A percentile compares a stretch with the other conserved stretches of the same genome.
These are phyloP conservation scores for Cebidichthys violaceus DNA, from an alignment of 2,113 vertebrate genomes.

Conservation along the genomic window DNA sequence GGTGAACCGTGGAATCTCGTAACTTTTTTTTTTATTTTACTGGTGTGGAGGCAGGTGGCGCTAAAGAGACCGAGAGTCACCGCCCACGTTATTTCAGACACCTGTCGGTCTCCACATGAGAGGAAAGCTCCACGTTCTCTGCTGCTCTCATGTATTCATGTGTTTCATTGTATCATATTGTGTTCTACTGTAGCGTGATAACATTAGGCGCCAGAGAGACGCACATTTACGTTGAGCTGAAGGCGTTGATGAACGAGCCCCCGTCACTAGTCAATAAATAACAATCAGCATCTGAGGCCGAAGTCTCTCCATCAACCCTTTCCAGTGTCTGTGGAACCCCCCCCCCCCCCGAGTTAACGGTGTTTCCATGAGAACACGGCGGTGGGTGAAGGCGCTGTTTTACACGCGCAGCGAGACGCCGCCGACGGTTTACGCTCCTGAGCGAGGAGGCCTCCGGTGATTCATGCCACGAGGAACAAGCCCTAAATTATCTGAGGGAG, in stretches of 20 bases:
- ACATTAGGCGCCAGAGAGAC: too few relatives aligned
- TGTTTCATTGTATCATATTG: too few relatives aligned
- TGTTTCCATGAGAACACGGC: constrained; percentile 59
- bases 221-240: too few relatives aligned
- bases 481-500: constrained; percentile 76
- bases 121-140: background rate
- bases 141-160: too few relatives aligned
- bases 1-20: constrained; percentile 54
- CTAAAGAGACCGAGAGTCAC: constrained; percentile 25
- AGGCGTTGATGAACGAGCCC: too few relatives aligned
- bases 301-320: background rate
- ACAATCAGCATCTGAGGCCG: background rate
- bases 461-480: constrained; percentile 73
- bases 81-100: constrained; percentile 1
- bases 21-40: constrained; percentile 45
- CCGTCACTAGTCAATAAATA: too few relatives aligned
- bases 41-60: constrained; percentile 55
- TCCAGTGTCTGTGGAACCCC: constrained; percentile 30
- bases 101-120: constrained; percentile 10
- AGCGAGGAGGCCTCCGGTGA: constrained; percentile 67
- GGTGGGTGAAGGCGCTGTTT: constrained; percentile 61
- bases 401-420: constrained; percentile 57
- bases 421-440: constrained; percentile 53
- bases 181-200: too few relatives aligned
- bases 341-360: constrained; percentile 35